Evolutionary conservation across 2,113 vertebrate species (phyloP).

Genomic region (Centropristis striata): DNA sequence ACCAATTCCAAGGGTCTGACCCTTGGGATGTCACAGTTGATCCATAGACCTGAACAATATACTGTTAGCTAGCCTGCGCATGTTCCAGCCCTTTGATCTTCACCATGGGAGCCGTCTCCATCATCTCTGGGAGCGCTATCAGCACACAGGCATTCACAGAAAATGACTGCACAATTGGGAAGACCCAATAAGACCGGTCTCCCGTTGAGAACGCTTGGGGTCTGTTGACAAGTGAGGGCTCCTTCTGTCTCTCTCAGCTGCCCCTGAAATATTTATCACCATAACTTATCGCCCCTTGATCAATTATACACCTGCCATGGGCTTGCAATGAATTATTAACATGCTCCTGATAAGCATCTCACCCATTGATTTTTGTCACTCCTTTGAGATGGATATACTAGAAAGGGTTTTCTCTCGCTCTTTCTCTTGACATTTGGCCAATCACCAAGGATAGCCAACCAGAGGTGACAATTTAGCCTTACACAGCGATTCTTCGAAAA

Average conservation of each 20-base stretch:
- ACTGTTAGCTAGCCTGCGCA: constrained; percentile 36
- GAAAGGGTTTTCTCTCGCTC: constrained; percentile 65
- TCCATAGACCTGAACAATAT: constrained; percentile 50
- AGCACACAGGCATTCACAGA: constrained; percentile 58
- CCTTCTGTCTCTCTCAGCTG: constrained; percentile 46
- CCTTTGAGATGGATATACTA: constrained; percentile 77
- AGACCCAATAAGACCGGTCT: constrained; percentile 54
- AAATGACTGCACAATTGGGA: constrained; percentile 63
- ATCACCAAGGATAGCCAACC: constrained; percentile 18
- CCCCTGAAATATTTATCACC: constrained; percentile 83
- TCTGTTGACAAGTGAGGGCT: constrained; percentile 52
- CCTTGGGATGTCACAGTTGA: constrained; percentile 50
- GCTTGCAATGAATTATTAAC: constrained; percentile 83
- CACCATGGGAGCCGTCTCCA: constrained; percentile 52
- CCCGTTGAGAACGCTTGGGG: constrained; percentile 43
- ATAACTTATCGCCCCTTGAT: constrained; percentile 81
- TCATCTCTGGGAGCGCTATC: constrained; percentile 62
- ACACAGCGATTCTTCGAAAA: constrained; percentile 8
- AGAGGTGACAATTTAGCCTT: constrained; percentile 37
- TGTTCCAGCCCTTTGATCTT: constrained; percentile 65
- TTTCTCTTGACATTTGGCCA: constrained; percentile 59
- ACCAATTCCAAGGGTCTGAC: constrained; percentile 41
- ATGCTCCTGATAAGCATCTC: constrained; percentile 76
- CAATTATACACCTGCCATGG: constrained; percentile 80
- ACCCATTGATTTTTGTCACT: constrained; percentile 82